Evolutionary conservation across 2,888 invertebrate genomes (phyloP).

Genomic region (Fragum fragum): DNA sequence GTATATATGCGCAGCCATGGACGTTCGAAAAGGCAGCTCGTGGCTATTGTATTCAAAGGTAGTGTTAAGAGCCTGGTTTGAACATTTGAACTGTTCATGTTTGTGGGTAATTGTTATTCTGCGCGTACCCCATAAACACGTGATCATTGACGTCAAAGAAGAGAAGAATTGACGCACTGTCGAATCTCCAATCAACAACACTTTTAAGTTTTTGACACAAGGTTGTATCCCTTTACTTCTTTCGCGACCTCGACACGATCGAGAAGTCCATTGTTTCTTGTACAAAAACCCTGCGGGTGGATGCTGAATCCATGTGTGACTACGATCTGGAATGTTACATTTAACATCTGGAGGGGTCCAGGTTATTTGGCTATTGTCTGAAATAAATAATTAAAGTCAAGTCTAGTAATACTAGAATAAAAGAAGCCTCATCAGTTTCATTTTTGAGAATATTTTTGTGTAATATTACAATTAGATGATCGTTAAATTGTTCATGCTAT

Average conservation of each 20-base stretch:
- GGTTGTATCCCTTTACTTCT: background rate
- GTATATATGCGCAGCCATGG: background rate
- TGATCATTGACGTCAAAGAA: background rate
- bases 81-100: background rate
- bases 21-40: constrained; percentile 8
- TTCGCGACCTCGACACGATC: background rate
- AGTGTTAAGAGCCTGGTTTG: background rate
- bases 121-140: background rate
- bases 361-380: background rate
- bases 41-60: constrained; percentile 9
- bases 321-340: constrained; percentile 5
- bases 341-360: background rate
- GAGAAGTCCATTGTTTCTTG: background rate
- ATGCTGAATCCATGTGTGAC: background rate
- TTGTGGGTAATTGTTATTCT: background rate
- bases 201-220: background rate
- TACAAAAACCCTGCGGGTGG: constrained; percentile 1
- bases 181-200: constrained; percentile 7
- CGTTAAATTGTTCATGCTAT: too few relatives aligned
- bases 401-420: too few relatives aligned
- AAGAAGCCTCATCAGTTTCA: too few relatives aligned
- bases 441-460: too few relatives aligned
- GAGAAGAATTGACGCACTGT: background rate
- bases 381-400: too few relatives aligned
- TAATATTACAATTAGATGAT: too few relatives aligned